A percentile compares a stretch with the other conserved stretches of the same genome.
Evolutionary conservation across 2,888 invertebrate genomes (phyloP).

Genomic region (Meteorus colon): DNA sequence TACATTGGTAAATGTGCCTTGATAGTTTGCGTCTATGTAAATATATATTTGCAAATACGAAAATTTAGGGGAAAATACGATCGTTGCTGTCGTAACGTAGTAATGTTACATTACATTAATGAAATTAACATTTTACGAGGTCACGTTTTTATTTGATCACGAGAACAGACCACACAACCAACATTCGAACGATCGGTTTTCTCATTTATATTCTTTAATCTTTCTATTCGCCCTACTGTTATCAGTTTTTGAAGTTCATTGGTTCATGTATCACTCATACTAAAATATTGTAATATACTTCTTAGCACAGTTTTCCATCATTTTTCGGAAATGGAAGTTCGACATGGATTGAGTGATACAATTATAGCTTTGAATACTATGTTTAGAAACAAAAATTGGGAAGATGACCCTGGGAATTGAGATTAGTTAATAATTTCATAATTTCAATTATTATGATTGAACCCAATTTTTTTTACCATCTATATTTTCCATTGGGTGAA

Average conservation of each 20-base stretch:
- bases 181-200: neutral
- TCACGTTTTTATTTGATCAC: slow-evolving; percentile 42
- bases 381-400: no score
- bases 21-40: neutral
- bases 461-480: no score
- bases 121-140: slow-evolving; percentile 55
- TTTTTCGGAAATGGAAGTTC: no score
- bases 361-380: no score
- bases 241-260: neutral
- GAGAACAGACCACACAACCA: neutral
- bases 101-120: slow-evolving; percentile 39
- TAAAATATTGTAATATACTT: no score
- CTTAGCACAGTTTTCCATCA: no score
- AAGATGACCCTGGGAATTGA: no score
- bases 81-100: slow-evolving; percentile 39
- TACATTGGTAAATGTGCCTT: slow-evolving; percentile 8
- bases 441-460: no score
- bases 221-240: neutral
- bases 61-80: slow-evolving; percentile 31
- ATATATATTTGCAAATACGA: slow-evolving; percentile 6
- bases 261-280: no score
- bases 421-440: no score
- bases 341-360: no score
- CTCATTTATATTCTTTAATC: neutral
- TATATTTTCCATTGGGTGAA: no score